phyloP scores from a whole-genome alignment of 2,797 vertebrate species.

The Lepus townsendii region DNA sequence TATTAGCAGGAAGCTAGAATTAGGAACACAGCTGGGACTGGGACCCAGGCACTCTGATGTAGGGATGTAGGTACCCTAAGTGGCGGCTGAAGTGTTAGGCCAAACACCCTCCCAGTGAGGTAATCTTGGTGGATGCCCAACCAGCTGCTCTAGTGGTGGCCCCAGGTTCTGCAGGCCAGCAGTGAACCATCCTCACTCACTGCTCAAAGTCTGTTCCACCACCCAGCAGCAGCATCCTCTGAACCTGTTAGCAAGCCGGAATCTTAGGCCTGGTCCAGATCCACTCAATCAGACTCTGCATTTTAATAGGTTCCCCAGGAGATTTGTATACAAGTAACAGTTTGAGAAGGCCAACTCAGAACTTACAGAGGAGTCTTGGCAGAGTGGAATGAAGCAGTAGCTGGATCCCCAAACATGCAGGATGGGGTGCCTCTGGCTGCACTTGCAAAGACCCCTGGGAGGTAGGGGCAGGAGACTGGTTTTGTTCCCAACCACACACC shows the following conservation, averaged over 20 bases:
- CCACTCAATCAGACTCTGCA: neutral
- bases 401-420: neutral
- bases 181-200: neutral
- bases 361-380: no score
- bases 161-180: neutral
- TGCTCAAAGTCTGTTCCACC: neutral
- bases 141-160: neutral
- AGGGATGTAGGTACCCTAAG: no score
- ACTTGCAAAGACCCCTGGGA: neutral
- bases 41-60: no score
- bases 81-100: no score
- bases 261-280: neutral
- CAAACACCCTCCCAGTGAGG: neutral
- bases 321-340: neutral
- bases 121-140: neutral
- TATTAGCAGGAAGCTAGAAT: no score
- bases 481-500: neutral
- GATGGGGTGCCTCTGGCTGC: neutral
- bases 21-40: no score
- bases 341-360: neutral
- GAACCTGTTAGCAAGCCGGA: neutral
- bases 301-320: neutral
- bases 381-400: neutral
- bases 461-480: neutral
- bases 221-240: neutral